A percentile compares a stretch with the other conserved stretches of the same genome.
These are phyloP conservation scores for Elephas maximus DNA, from an alignment of 2,113 vertebrate species.

Conservation along the genomic window DNA sequence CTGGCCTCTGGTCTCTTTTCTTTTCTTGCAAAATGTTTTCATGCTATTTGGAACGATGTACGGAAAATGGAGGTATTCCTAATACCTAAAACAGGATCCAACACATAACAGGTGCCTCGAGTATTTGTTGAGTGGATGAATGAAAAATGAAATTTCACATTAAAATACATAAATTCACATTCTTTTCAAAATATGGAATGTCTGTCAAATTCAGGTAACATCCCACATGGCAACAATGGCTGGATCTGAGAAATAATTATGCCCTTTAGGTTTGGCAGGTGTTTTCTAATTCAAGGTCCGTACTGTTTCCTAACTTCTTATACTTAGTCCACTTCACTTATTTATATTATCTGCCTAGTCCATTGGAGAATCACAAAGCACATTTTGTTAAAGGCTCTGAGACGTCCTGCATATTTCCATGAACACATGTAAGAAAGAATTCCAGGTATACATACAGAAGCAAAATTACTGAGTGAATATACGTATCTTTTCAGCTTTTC, in stretches of 20 bases:
- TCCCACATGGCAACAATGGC: background rate
- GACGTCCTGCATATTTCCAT: background rate
- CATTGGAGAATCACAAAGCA: background rate
- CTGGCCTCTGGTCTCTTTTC: background rate
- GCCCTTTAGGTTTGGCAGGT: background rate
- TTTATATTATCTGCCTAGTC: background rate
- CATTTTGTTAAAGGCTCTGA: background rate
- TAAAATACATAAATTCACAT: background rate
- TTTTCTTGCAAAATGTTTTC: background rate
- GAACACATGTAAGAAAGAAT: background rate
- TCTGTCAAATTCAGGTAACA: background rate
- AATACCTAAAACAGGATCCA: background rate
- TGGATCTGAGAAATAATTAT: background rate
- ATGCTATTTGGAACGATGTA: background rate
- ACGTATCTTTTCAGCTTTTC: background rate
- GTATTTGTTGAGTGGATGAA: background rate
- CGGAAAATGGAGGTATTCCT: background rate
- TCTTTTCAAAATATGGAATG: background rate
- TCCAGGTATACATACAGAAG: background rate
- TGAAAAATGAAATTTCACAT: background rate
- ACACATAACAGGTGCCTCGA: background rate
- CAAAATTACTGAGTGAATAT: background rate
- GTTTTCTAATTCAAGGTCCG: background rate
- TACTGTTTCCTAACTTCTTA: background rate
- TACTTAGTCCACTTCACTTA: background rate